phyloP scores from a whole-genome alignment of 2,888 invertebrate genomes.

The Sphecodes monilicornis region DNA sequence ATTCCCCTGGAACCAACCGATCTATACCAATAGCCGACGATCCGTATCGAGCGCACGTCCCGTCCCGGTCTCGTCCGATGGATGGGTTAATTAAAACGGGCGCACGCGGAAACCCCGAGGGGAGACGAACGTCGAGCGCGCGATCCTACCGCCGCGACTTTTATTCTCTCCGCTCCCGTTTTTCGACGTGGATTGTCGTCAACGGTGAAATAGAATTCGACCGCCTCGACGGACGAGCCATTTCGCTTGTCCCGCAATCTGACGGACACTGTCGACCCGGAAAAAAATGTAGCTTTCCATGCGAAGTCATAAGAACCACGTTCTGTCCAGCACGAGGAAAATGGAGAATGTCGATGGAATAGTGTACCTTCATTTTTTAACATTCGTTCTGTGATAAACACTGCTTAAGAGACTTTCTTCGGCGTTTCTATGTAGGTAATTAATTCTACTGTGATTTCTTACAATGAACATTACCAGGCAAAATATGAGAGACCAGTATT shows the following conservation, averaged over 20 bases:
- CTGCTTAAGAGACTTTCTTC: not conserved
- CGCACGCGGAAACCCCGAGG: constrained; percentile 42
- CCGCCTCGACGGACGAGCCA: constrained; percentile 14
- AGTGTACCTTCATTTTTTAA: not conserved
- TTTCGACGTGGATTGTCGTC: constrained; percentile 26
- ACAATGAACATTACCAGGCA: not conserved
- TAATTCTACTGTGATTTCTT: not conserved
- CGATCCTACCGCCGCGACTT: not conserved
- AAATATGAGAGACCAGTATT: too few species aligned
- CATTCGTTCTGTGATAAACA: not conserved
- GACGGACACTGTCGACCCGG: constrained; percentile 36
- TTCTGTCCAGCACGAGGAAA: not conserved
- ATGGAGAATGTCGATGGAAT: not conserved
- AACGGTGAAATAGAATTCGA: constrained; percentile 28
- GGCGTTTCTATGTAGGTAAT: not conserved
- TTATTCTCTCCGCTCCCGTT: constrained; percentile 15
- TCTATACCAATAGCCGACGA: constrained; percentile 49
- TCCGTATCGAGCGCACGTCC: constrained; percentile 54
- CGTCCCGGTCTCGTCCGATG: constrained; percentile 23
- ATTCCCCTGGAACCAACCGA: constrained; percentile 59
- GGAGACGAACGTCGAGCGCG: constrained; percentile 15
- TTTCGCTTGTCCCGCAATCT: constrained; percentile 30
- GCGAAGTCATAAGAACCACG: not conserved
- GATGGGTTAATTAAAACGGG: constrained; percentile 63
- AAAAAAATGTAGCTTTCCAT: constrained; percentile 39